Evolutionary conservation across 2,113 vertebrate genomes (phyloP), one percentile per base, ranked within the genome.

Genomic region (Halcyon senegalensis): DNA sequence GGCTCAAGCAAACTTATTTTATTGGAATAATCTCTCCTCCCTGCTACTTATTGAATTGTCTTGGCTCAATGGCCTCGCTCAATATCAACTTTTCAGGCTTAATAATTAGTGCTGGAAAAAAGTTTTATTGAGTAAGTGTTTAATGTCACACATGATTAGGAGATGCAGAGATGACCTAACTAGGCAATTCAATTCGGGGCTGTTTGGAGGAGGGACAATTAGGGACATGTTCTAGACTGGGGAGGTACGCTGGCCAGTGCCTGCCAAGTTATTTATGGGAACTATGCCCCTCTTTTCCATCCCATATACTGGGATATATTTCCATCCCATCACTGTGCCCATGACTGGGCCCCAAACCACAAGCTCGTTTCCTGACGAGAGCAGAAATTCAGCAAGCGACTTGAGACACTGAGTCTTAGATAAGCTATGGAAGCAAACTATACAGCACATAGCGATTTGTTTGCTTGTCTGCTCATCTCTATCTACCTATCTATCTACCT

Each of bases 101-200:
- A 96, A 95, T 95, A 96, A 97, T 94, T 92, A 95, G 93, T 62
- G 69, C 68, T 55, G 78, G 74, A 88, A 93, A 94, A 85, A 89
- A 63, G 59, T 87, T 96, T 93, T 90, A 94, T 77, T 92, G 96
- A 95, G 33, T 90, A 97, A 96, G 93, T 68, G 86, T 64, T 97
- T 90, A 89, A 96, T 85, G 97, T 95, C 97, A 95, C 92, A 96
- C n/a, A 73, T 51, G 88, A 96, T 97, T 96, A 97, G 94, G 94
- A 88, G 78, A 76, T 3, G 16, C 39, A 63, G 88, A 91, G 79
- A 95, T 37, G 43, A 92, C 68, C 90, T 80, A 91, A 94, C 77
- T 6, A 94, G 82, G 81, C 75, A 81, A 95, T 93, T 94, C 89
- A 94, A 33, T 77, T 74, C 86, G 75, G 58, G 75, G 46, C 77